phyloP scores from a whole-genome alignment of 2,113 vertebrate species.

The Physeter macrocephalus region DNA sequence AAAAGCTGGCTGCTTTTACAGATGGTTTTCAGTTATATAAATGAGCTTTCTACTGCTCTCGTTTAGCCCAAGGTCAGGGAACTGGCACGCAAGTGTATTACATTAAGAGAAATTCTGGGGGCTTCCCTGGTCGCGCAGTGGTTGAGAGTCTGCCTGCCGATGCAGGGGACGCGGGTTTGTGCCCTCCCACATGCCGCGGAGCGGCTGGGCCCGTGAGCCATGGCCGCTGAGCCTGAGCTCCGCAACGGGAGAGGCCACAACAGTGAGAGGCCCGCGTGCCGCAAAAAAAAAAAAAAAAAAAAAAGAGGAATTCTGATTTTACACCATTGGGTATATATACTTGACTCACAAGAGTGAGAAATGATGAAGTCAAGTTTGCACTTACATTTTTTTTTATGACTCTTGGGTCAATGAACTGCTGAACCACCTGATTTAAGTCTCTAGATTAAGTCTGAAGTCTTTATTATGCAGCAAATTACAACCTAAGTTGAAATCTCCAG shows the following conservation, averaged over 20 bases:
- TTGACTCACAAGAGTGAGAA: not conserved
- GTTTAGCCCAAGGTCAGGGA: conserved; percentile 12
- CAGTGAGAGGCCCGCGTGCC: no score
- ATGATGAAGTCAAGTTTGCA: not conserved
- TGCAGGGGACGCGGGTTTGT: no score
- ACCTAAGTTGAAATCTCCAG: not conserved
- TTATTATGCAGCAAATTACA: conserved; percentile 25
- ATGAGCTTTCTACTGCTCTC: not conserved
- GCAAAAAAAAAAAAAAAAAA: no score
- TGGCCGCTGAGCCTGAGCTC: no score
- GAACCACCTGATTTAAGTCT: not conserved
- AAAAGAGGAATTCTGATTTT: not conserved
- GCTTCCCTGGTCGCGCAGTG: no score
- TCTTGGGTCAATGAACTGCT: not conserved
- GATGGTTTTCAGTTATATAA: conserved; percentile 11
- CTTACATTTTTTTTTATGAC: not conserved
- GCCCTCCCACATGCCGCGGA: no score
- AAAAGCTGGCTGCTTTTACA: conserved; percentile 31
- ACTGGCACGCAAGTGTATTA: not conserved
- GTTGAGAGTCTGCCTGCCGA: no score
- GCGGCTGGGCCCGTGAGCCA: no score
- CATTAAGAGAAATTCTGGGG: not conserved
- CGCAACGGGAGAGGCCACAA: no score
- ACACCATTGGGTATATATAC: not conserved
- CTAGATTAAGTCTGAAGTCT: not conserved